Evolutionary conservation across 2,113 vertebrate genomes (phyloP), one percentile per base, ranked within the genome.

Genomic region (Cathartes aura): DNA sequence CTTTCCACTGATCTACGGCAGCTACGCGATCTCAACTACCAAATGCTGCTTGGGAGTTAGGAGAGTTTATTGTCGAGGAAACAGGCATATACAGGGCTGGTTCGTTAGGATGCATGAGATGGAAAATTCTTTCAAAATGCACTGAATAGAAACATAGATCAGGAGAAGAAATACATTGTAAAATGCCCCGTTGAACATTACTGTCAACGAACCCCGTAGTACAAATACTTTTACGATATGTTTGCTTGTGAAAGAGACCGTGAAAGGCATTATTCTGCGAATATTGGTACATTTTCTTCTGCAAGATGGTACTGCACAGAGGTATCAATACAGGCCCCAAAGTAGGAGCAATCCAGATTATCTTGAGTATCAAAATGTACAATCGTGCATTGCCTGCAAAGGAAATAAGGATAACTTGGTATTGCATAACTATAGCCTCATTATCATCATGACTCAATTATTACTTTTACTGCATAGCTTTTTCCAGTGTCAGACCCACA

Each of bases 391-490:
- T 12, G 6, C 34, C 72, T 63, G 29, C 87, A 73, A 85, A 85
- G 53, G 82, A 82, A 88, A 47, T 30, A 45, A 55, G 43, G 73
- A 62, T 53, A 62, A 42, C 47, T 82, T 29, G 38, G 63, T 26
- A 55, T 73, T 93, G 81, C 53, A 21, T 76, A 91, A 93, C 29
- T 67, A 10, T 11, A 84, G 34, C 80, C 56, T 95, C 58, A 55
- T 90, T 88, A 91, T 11, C 89, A 52, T 40, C 21, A 2, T 90
- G 93, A 95, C 62, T 96, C 96, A 95, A 43, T 85, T 48, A 79
- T 74, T 79, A 42, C 40, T 94, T 93, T 90, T 86, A 71, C 59
- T 83, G 66, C 74, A 56, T 47, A 76, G 47, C 58, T 91, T 95
- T 86, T 82, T 62, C 78, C 78, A 52, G 26, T 70, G 71, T 82